These are phyloP conservation scores for Lampropteryx suffumata DNA, from an alignment of 2,888 invertebrate genomes.

Conservation along the genomic window DNA sequence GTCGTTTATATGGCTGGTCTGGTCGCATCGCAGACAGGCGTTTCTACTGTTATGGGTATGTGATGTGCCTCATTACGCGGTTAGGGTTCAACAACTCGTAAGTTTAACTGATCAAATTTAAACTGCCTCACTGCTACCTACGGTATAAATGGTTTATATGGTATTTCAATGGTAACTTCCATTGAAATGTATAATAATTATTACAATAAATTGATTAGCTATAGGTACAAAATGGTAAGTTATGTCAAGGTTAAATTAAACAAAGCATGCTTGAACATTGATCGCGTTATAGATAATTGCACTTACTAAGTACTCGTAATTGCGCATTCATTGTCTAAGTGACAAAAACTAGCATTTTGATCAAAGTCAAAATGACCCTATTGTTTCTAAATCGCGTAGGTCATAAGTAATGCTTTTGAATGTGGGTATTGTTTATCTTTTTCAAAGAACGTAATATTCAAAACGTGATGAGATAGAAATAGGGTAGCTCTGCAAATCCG, in stretches of 20 bases:
- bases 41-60: conserved; percentile 12
- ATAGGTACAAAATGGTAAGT: conserved; percentile 4
- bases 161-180: conserved; percentile 1
- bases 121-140: too few relatives aligned
- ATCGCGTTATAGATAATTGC: conserved; percentile 7
- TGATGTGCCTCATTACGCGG: neutral
- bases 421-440: too few relatives aligned
- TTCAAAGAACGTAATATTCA: conserved; percentile 1
- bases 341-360: too few relatives aligned
- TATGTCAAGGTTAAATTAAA: conserved; percentile 10
- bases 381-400: too few relatives aligned
- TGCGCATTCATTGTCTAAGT: too few relatives aligned
- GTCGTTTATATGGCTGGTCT: conserved; percentile 12
- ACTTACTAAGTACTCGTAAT: too few relatives aligned
- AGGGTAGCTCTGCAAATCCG: conserved; percentile 56
- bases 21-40: neutral
- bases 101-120: too few relatives aligned
- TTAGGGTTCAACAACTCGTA: neutral
- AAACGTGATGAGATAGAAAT: conserved; percentile 45
- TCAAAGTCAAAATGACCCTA: too few relatives aligned
- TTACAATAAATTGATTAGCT: conserved; percentile 8
- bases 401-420: too few relatives aligned
- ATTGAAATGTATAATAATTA: conserved; percentile 3
- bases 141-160: neutral
- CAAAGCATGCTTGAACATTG: conserved; percentile 4